Conservation (phyloP, 2,888 invertebrate species). For the Gasteruption jaculator region DNA sequence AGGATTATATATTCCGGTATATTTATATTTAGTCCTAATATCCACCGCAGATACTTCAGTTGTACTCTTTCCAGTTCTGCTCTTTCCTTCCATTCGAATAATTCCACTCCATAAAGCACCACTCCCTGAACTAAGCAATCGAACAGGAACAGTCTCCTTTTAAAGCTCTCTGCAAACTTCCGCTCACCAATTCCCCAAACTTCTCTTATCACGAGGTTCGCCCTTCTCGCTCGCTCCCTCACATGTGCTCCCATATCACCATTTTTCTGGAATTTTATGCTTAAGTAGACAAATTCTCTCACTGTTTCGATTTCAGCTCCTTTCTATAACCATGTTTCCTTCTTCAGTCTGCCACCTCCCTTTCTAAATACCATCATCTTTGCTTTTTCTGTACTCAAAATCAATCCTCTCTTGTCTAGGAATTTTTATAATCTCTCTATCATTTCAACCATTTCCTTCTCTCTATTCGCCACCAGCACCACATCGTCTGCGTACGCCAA, state of each 20-base stretch:
- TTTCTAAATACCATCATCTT: conserved; percentile 20
- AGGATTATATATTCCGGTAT: conserved; percentile 8
- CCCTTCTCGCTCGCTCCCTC: conserved; percentile 8
- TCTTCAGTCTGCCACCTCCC: conserved; percentile 15
- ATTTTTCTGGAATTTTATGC: conserved; percentile 13
- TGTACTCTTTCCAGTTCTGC: conserved; percentile 6
- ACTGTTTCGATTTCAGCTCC: conserved; percentile 16
- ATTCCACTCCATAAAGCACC: conserved; percentile 17
- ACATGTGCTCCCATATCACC: conserved; percentile 9
- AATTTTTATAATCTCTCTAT: conserved; percentile 13
- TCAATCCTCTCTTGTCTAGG: conserved; percentile 9
- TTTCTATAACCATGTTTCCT: conserved; percentile 13
- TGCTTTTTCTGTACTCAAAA: conserved; percentile 15
- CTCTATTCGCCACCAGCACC: conserved; percentile 16
- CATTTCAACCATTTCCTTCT: conserved; percentile 13
- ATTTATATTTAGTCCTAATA: conserved; percentile 4
- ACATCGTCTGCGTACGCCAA: conserved; percentile 22
- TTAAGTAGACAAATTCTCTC: conserved; percentile 21
- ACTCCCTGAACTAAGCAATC: conserved; percentile 10
- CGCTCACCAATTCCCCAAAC: conserved; percentile 17
- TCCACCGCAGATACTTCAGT: conserved; percentile 1
- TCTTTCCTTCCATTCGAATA: conserved; percentile 20
- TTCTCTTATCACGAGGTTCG: conserved; percentile 2
- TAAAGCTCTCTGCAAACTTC: conserved; percentile 7
- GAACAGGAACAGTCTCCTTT: conserved; percentile 12